Percentiles rank a stretch among this genome's conserved stretches.
Evolutionary conservation across 2,113 vertebrate genomes (phyloP).

Genomic region (Sylvilagus bachmani): DNA sequence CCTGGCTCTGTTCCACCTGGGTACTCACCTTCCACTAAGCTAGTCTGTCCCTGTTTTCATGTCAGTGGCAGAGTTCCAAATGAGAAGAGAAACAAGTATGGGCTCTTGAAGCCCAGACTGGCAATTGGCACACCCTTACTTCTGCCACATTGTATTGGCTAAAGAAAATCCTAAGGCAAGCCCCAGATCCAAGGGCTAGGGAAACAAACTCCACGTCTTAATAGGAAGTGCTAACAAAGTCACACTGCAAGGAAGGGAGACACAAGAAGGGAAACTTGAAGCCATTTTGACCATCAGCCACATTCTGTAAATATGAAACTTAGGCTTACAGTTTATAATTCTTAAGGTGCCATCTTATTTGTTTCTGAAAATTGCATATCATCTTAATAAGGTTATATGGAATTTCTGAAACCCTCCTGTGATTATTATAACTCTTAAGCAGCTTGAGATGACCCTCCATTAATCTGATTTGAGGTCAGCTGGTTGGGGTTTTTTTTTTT

Average conservation of each 20-base stretch:
- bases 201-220: neutral
- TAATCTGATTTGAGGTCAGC: neutral
- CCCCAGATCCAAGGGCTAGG: neutral
- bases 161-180: neutral
- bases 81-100: neutral
- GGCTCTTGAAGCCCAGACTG: neutral
- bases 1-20: neutral
- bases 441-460: neutral
- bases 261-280: neutral
- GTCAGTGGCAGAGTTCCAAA: neutral
- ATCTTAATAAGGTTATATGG: neutral
- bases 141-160: neutral
- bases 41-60: neutral
- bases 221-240: neutral
- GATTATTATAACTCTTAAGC: neutral
- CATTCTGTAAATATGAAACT: neutral
- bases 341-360: neutral
- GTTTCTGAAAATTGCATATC: neutral
- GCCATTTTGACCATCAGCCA: neutral
- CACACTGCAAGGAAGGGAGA: neutral
- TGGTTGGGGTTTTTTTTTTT: constrained; percentile 22
- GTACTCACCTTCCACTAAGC: neutral
- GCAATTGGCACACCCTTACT: neutral
- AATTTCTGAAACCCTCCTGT: neutral
- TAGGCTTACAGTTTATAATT: neutral